Conservation (phyloP, 2,888 invertebrate species). For the Cactoblastis cactorum region DNA sequence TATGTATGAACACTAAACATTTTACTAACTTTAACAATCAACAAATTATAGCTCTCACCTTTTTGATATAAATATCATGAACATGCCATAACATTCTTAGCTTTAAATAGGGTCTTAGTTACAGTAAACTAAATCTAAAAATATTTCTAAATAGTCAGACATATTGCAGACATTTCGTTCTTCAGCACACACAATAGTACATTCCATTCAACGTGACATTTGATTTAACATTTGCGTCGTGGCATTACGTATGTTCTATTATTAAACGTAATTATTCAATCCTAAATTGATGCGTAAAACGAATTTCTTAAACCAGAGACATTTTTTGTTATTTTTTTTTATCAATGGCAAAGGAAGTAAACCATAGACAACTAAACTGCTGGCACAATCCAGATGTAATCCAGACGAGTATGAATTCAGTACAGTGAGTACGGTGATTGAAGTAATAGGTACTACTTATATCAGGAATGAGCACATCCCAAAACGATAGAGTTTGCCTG, state of each 20-base stretch:
- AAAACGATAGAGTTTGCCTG: too few species aligned
- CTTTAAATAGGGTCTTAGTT: conserved; percentile 44
- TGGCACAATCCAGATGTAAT: too few species aligned
- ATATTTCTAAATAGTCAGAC: conserved; percentile 79
- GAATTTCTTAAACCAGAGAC: conserved; percentile 19
- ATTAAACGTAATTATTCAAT: neutral
- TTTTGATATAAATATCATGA: conserved; percentile 53
- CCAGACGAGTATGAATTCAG: too few species aligned
- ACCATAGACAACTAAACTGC: too few species aligned
- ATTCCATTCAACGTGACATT: conserved; percentile 49
- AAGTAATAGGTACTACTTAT: too few species aligned
- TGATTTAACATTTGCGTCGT: conserved; percentile 45
- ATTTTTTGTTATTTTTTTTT: too few species aligned
- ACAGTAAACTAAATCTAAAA: conserved; percentile 70
- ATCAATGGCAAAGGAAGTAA: too few species aligned
- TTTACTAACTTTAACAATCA: neutral
- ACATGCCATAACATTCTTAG: conserved; percentile 61
- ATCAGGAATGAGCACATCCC: too few species aligned
- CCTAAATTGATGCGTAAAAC: conserved; percentile 40
- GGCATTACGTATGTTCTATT: conserved; percentile 21
- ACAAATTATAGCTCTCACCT: conserved; percentile 46
- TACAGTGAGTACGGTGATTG: too few species aligned
- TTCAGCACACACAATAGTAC: conserved; percentile 48
- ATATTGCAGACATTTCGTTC: conserved; percentile 77
- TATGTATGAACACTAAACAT: neutral